Conservation (phyloP, 2,888 invertebrate species). For the Chrysolina americana region DNA sequence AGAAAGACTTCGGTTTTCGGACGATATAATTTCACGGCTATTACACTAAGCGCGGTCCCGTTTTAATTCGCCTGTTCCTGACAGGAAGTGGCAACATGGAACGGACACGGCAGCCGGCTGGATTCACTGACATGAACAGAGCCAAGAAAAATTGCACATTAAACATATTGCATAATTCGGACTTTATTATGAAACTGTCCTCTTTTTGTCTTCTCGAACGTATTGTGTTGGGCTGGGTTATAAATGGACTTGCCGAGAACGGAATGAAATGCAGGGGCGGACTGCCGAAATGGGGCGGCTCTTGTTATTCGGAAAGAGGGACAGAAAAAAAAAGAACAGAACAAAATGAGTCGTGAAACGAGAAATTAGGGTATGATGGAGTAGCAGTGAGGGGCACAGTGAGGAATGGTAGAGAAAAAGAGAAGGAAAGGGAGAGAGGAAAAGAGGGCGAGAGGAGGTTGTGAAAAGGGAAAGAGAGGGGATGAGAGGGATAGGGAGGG, state of each 20-base stretch:
- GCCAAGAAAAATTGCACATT: constrained; percentile 47
- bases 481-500: too few species aligned
- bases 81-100: constrained; percentile 62
- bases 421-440: too few species aligned
- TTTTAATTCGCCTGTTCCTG: constrained; percentile 64
- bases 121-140: constrained; percentile 49
- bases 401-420: too few species aligned
- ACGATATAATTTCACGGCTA: constrained; percentile 66
- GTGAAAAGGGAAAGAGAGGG: too few species aligned
- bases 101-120: constrained; percentile 49
- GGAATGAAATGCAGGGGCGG: background rate
- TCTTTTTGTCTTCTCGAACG: constrained; percentile 37
- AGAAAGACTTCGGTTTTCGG: constrained; percentile 60
- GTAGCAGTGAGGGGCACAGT: too few species aligned
- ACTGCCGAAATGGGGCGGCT: background rate
- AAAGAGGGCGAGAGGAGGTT: too few species aligned
- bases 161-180: constrained; percentile 50
- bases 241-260: constrained; percentile 21
- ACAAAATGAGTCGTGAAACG: too few species aligned
- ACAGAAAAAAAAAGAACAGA: too few species aligned
- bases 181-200: constrained; percentile 43
- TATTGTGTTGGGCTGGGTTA: constrained; percentile 30
- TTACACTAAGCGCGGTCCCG: constrained; percentile 61
- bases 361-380: too few species aligned
- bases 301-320: too few species aligned